These are phyloP conservation scores for Florisuga fusca DNA, from an alignment of 2,797 vertebrate species.

Conservation along the genomic window DNA sequence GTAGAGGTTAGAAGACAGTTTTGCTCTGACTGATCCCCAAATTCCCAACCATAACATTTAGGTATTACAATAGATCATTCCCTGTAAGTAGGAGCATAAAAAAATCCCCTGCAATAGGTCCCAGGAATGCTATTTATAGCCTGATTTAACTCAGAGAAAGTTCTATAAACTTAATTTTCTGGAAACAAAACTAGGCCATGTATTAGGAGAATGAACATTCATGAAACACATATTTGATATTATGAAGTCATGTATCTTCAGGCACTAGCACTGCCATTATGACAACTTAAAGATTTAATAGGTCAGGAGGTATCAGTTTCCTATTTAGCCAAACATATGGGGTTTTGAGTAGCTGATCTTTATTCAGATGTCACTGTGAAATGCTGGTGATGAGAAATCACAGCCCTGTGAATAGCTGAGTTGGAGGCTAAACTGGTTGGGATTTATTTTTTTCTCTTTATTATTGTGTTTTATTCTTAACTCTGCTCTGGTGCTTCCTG, in stretches of 20 bases:
- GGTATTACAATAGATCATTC: not conserved
- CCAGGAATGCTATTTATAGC: not conserved
- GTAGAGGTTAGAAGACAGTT: not conserved
- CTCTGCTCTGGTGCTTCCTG: not conserved
- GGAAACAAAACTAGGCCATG: not conserved
- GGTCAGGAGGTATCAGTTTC: not conserved
- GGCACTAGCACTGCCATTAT: not conserved
- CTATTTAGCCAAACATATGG: not conserved
- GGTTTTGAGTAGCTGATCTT: not conserved
- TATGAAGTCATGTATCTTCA: not conserved
- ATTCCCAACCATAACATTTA: not conserved
- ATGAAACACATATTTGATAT: not conserved
- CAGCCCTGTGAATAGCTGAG: not conserved
- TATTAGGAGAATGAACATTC: not conserved
- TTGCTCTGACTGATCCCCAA: not conserved
- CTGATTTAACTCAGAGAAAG: not conserved
- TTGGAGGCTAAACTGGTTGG: not conserved
- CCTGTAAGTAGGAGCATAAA: not conserved
- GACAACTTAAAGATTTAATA: not conserved
- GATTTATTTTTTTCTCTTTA: not conserved
- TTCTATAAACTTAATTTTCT: not conserved
- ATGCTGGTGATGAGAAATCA: not conserved
- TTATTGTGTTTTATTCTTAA: not conserved
- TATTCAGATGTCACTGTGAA: not conserved
- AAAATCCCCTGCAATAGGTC: not conserved